Conservation (phyloP, 2,888 invertebrate species). For the Fragum fragum region DNA sequence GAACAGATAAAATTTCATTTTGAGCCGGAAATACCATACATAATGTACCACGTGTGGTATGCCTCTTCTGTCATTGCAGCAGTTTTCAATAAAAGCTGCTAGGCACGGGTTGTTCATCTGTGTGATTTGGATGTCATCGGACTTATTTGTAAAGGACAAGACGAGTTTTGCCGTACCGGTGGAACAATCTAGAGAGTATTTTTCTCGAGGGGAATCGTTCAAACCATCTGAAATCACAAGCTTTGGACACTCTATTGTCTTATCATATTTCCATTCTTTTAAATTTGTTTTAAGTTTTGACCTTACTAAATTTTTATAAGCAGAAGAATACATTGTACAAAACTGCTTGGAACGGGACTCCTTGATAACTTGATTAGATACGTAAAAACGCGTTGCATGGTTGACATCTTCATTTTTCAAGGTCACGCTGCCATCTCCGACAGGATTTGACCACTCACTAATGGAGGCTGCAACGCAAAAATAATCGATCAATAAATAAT, state of each 20-base stretch:
- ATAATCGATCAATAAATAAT: too few relatives aligned
- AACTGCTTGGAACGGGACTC: too few relatives aligned
- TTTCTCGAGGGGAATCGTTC: not conserved
- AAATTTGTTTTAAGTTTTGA: too few relatives aligned
- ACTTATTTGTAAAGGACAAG: not conserved
- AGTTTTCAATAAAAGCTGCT: slow-evolving; percentile 41
- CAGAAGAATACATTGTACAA: too few relatives aligned
- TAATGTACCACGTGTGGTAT: slow-evolving; percentile 64
- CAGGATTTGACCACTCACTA: too few relatives aligned
- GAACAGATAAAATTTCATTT: slow-evolving; percentile 46
- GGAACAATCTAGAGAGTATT: slow-evolving; percentile 4
- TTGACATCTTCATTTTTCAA: too few relatives aligned
- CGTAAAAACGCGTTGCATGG: too few relatives aligned
- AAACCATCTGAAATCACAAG: not conserved
- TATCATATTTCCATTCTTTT: slow-evolving; percentile 3
- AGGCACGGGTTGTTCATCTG: slow-evolving; percentile 44
- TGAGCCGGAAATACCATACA: slow-evolving; percentile 51
- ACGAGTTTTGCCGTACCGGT: not conserved
- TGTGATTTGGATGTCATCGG: slow-evolving; percentile 15
- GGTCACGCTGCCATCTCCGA: too few relatives aligned
- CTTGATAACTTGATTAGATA: too few relatives aligned
- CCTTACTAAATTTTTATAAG: too few relatives aligned
- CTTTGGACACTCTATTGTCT: not conserved
- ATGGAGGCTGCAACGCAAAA: too few relatives aligned
- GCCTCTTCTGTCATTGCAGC: slow-evolving; percentile 29